These are phyloP conservation scores for Drosophila ambigua DNA, from an alignment of 1,140 invertebrate genomes.

Conservation along the genomic window DNA sequence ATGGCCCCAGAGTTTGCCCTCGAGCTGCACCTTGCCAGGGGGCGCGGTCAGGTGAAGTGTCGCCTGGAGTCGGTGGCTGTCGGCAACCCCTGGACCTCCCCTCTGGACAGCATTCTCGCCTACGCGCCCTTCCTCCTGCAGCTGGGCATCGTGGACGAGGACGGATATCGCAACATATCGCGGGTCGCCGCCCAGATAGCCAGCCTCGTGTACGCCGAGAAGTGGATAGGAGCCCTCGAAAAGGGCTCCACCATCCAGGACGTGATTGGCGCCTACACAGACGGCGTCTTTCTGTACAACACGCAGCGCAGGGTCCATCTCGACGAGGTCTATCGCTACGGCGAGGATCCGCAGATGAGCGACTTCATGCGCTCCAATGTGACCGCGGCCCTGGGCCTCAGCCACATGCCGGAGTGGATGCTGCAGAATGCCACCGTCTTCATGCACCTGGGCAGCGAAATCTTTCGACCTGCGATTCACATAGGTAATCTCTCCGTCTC, in stretches of 20 bases:
- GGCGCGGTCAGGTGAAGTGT: slow-evolving; percentile 86
- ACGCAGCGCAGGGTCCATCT: slow-evolving; percentile 51
- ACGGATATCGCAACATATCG: slow-evolving; percentile 84
- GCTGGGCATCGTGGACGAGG: slow-evolving; percentile 86
- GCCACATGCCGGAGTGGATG: slow-evolving; percentile 87
- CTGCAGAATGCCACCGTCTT: slow-evolving; percentile 87
- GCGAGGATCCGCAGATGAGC: slow-evolving; percentile 83
- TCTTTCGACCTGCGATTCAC: slow-evolving; percentile 93
- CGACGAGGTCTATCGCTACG: slow-evolving; percentile 64
- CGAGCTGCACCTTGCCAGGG: slow-evolving; percentile 86
- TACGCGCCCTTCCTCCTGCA: slow-evolving; percentile 89
- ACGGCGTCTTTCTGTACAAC: slow-evolving; percentile 63
- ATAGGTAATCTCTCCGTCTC: slow-evolving; percentile 84
- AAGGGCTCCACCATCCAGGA: slow-evolving; percentile 40
- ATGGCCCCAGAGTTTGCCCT: slow-evolving; percentile 92
- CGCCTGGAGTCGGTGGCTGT: slow-evolving; percentile 91
- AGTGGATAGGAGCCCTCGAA: slow-evolving; percentile 85
- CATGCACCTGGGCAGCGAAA: slow-evolving; percentile 87
- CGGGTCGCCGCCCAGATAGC: slow-evolving; percentile 85
- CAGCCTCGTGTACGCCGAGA: slow-evolving; percentile 84
- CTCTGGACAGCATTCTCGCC: slow-evolving; percentile 91
- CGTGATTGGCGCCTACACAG: slow-evolving; percentile 36
- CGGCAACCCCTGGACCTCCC: slow-evolving; percentile 95
- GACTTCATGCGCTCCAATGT: slow-evolving; percentile 89
- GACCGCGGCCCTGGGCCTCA: slow-evolving; percentile 87